Evolutionary conservation across 2,113 vertebrate species (phyloP).

Genomic region (Paedocypris sp.): DNA sequence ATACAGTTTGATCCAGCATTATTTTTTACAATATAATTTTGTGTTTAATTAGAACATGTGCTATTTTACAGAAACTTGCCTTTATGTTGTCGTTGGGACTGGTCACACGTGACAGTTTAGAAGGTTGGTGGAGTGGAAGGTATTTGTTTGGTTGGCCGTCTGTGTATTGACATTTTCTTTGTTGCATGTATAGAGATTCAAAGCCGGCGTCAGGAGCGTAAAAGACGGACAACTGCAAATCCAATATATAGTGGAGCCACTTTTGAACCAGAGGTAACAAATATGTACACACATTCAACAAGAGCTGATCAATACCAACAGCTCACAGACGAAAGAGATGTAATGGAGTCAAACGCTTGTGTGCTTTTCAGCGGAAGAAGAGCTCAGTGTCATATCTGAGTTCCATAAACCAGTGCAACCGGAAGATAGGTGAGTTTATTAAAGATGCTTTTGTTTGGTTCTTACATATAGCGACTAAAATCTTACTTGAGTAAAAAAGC

Average conservation of each 20-base stretch:
- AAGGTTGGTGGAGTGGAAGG: conserved; percentile 59
- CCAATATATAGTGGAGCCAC: conserved; percentile 81
- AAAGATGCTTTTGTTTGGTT: background rate
- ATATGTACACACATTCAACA: background rate
- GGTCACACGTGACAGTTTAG: conserved; percentile 80
- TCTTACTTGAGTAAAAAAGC: too few relatives aligned
- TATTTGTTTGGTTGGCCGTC: background rate
- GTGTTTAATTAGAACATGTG: too few relatives aligned
- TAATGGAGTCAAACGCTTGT: background rate
- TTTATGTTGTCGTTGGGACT: conserved; percentile 84
- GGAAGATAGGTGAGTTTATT: conserved; percentile 71
- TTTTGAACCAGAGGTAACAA: conserved; percentile 80
- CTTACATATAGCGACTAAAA: too few relatives aligned
- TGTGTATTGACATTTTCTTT: background rate
- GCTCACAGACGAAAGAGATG: background rate
- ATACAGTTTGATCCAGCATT: background rate
- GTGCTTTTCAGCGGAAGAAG: conserved; percentile 72
- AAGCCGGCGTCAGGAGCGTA: conserved; percentile 81
- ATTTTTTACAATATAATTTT: background rate
- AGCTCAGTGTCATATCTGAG: conserved; percentile 77
- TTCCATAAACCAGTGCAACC: conserved; percentile 75
- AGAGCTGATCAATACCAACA: background rate
- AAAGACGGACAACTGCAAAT: conserved; percentile 82
- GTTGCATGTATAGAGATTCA: conserved; percentile 69
- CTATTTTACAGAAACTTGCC: conserved; percentile 75